phyloP scores from a whole-genome alignment of 1,140 invertebrate species.

The Harpegnathos saltator region DNA sequence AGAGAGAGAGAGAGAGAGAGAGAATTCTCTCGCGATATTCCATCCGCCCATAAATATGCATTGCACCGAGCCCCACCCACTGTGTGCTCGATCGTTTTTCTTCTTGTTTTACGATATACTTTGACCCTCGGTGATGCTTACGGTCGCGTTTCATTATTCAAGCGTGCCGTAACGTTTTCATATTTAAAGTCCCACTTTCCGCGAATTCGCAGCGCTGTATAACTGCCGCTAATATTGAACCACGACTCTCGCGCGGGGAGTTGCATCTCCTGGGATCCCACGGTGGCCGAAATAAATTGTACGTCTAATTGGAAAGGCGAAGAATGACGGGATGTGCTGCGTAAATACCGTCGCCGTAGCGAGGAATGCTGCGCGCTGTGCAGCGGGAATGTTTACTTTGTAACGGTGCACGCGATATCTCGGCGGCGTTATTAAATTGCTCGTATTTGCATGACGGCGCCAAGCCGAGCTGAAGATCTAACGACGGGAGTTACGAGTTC shows the following conservation, averaged over 20 bases:
- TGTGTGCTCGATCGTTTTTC: too few relatives aligned
- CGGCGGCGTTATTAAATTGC: conserved; percentile 56
- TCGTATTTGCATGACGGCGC: conserved; percentile 60
- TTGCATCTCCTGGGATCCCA: not conserved
- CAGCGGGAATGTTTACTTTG: conserved; percentile 54
- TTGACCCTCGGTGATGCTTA: not conserved
- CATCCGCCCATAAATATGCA: too few relatives aligned
- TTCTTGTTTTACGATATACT: too few relatives aligned
- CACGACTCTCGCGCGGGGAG: not conserved
- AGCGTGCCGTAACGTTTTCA: not conserved
- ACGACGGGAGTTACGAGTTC: conserved; percentile 53
- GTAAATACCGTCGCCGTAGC: conserved; percentile 41
- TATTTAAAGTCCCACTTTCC: not conserved
- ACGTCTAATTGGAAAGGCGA: conserved; percentile 45
- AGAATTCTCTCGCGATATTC: too few relatives aligned
- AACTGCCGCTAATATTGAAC: conserved; percentile 6
- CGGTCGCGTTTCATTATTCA: conserved; percentile 1
- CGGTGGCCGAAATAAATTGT: conserved; percentile 22
- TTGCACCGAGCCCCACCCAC: too few relatives aligned
- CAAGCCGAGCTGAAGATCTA: conserved; percentile 55
- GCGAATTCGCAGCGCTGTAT: not conserved
- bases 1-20: too few relatives aligned
- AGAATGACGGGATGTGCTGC: conserved; percentile 43
- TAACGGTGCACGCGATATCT: conserved; percentile 57
- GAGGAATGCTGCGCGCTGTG: conserved; percentile 23